A percentile compares a stretch with the other conserved stretches of the same genome.
phyloP scores from a whole-genome alignment of 1,140 invertebrate genomes.

The Lutraria rhynchaena region DNA sequence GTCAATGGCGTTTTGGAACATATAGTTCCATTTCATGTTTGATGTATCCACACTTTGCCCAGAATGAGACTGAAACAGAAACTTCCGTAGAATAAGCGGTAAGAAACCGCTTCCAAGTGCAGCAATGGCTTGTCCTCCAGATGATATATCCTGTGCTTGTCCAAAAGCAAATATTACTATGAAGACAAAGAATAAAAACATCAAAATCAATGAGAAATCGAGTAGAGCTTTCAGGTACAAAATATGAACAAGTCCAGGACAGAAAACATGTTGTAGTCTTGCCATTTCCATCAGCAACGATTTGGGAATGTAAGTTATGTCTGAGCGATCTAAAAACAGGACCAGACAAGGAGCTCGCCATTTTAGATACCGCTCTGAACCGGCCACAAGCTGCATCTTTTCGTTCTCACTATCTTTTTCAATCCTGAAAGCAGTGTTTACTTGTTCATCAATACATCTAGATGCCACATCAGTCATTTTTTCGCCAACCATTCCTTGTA shows the following conservation, averaged over 20 bases:
- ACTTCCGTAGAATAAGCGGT: conserved; percentile 27
- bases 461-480: conserved; percentile 14
- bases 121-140: conserved; percentile 27
- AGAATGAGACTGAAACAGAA: conserved; percentile 1
- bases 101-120: conserved; percentile 33
- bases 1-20: conserved; percentile 10
- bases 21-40: conserved; percentile 28
- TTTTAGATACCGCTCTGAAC: conserved; percentile 8
- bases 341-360: conserved; percentile 10
- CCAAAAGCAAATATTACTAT: conserved; percentile 43
- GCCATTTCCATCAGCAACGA: conserved; percentile 19
- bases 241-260: conserved; percentile 16
- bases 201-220: conserved; percentile 9
- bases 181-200: conserved; percentile 37
- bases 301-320: conserved; percentile 42
- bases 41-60: neutral
- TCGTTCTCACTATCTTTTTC: neutral
- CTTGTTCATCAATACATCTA: neutral
- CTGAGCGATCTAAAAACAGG: conserved; percentile 23
- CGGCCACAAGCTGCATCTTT: conserved; percentile 6
- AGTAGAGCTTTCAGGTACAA: conserved; percentile 18
- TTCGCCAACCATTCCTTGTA: conserved; percentile 9
- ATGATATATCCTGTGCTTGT: conserved; percentile 25
- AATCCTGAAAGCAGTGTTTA: conserved; percentile 41
- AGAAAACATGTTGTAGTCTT: conserved; percentile 14